Evolutionary conservation across 2,113 vertebrate species (phyloP).

Genomic region (Verasper variegatus): DNA sequence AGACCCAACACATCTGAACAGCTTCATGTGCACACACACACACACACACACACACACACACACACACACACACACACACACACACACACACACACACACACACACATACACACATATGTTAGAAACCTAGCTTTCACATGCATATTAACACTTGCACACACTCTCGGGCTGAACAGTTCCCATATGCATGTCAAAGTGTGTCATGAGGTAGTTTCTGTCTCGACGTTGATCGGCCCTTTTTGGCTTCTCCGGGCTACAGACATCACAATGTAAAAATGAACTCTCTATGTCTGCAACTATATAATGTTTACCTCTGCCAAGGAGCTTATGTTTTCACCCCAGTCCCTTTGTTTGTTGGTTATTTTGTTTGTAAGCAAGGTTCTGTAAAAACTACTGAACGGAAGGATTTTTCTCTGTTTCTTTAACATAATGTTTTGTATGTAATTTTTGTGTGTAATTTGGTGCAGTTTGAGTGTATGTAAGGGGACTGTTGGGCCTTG

Average conservation of each 20-base stretch:
- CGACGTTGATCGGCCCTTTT: conserved; percentile 28
- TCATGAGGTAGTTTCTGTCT: conserved; percentile 47
- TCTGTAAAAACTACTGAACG: background rate
- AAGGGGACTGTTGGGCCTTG: too few species aligned
- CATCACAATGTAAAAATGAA: conserved; percentile 5
- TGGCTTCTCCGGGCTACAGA: conserved; percentile 26
- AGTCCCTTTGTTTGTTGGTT: background rate
- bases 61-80: background rate
- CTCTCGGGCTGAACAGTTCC: conserved; percentile 36
- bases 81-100: background rate
- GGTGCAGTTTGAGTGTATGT: too few species aligned
- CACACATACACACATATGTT: background rate
- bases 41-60: background rate
- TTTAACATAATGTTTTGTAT: background rate
- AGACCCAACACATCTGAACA: conserved; percentile 3
- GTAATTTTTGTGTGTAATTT: too few species aligned
- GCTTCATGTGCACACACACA: background rate
- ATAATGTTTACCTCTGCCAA: background rate
- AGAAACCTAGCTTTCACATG: background rate
- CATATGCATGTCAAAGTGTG: conserved; percentile 34
- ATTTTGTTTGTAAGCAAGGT: background rate
- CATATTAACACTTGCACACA: conserved; percentile 8
- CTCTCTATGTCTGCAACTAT: too few species aligned
- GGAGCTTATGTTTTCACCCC: background rate
- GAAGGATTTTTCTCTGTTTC: background rate